These are phyloP conservation scores for Sturnira hondurensis DNA, from an alignment of 2,113 vertebrate species.

Conservation along the genomic window DNA sequence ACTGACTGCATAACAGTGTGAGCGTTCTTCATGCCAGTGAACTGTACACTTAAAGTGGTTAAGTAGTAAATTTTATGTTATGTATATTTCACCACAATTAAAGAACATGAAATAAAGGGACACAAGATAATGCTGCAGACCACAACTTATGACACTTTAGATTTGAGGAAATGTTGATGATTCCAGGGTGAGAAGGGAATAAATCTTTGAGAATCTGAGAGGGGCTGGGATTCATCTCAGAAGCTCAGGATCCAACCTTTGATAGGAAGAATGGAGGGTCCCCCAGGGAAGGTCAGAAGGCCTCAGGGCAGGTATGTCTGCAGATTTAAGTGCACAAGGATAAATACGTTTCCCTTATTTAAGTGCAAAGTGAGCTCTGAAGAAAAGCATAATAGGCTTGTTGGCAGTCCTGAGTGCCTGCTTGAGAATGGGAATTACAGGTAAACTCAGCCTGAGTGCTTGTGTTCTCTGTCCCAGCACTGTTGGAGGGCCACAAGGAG, in stretches of 20 bases:
- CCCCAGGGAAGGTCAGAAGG: accelerated
- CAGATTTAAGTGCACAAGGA: background rate
- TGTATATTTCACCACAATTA: background rate
- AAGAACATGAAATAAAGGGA: background rate
- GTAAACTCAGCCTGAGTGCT: background rate
- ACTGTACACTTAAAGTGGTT: background rate
- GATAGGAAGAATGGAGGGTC: background rate
- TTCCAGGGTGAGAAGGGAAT: background rate
- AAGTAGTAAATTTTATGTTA: background rate
- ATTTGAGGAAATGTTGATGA: background rate
- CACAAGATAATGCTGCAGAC: background rate
- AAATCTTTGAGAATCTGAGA: background rate
- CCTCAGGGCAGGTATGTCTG: background rate
- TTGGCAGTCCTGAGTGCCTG: background rate
- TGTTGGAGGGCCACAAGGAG: background rate
- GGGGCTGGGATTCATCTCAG: background rate
- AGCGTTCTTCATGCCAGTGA: background rate
- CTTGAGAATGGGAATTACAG: background rate
- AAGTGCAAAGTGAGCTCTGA: background rate
- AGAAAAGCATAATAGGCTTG: background rate
- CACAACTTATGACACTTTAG: background rate
- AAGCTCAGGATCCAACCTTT: background rate
- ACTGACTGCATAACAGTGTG: background rate
- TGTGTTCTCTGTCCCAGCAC: background rate
- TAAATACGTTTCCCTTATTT: background rate